Conservation (phyloP, 2,888 invertebrate species). For the Heteromurus nitidus region DNA sequence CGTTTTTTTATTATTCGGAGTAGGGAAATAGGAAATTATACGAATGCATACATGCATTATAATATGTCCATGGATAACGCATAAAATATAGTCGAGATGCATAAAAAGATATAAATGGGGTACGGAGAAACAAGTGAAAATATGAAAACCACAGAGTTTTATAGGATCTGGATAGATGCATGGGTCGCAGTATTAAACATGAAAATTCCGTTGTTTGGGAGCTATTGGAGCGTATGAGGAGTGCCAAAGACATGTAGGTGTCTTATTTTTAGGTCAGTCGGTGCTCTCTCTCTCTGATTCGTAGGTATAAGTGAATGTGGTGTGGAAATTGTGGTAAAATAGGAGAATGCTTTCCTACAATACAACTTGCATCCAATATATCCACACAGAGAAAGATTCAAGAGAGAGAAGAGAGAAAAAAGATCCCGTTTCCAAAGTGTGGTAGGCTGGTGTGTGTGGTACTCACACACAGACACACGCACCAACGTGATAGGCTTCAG, state of each 20-base stretch:
- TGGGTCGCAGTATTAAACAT: too few species aligned
- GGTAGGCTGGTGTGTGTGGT: conserved; percentile 1
- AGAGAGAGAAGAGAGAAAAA: too few species aligned
- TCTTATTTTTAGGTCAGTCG: too few species aligned
- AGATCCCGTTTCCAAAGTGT: too few species aligned
- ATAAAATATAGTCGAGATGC: not conserved
- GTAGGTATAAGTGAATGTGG: conserved; percentile 10
- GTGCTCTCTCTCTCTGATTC: not conserved
- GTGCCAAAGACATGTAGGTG: not conserved
- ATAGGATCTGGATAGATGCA: too few species aligned
- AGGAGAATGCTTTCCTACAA: too few species aligned
- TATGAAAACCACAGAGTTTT: not conserved
- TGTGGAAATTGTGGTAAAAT: not conserved
- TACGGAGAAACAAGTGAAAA: not conserved
- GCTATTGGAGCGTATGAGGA: not conserved
- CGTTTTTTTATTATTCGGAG: not conserved
- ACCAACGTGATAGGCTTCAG: not conserved
- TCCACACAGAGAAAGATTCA: too few species aligned
- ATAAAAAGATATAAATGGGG: not conserved
- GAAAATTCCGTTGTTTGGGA: too few species aligned
- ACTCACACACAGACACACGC: not conserved
- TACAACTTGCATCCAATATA: too few species aligned
- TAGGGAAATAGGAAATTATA: not conserved
- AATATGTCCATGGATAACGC: not conserved
- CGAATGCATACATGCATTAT: not conserved